Conservation (phyloP, 2,113 vertebrate genomes). For the Pavo muticus region DNA sequence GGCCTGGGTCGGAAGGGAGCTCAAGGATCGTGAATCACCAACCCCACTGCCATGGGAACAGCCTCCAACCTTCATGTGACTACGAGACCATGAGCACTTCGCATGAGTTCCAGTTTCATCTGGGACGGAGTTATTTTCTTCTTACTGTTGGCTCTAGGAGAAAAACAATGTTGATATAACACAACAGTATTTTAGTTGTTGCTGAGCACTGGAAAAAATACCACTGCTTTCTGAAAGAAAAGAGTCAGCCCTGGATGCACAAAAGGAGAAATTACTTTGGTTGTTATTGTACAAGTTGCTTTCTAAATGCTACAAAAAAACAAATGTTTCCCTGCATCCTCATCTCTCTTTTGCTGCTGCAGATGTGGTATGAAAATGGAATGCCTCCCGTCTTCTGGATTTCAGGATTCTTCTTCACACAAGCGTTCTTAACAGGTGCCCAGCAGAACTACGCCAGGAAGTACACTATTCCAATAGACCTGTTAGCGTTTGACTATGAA, state of each 20-base stretch:
- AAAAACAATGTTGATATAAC: neutral
- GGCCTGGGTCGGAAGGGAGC: too few relatives aligned
- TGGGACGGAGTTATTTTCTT: too few relatives aligned
- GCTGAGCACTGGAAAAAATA: neutral
- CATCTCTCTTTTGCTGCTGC: neutral
- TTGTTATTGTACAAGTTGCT: neutral
- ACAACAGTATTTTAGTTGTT: too few relatives aligned
- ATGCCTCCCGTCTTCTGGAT: slow-evolving; percentile 88
- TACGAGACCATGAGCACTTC: neutral
- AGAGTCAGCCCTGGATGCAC: neutral
- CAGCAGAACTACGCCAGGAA: slow-evolving; percentile 93
- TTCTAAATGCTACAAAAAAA: neutral
- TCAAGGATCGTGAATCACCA: too few relatives aligned
- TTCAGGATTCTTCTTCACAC: slow-evolving; percentile 94
- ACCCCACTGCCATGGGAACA: too few relatives aligned
- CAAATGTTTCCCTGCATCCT: neutral
- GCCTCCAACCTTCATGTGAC: neutral
- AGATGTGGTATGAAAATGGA: slow-evolving; percentile 87
- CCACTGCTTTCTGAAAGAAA: neutral
- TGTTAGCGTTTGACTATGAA: slow-evolving; percentile 90
- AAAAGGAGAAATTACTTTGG: neutral
- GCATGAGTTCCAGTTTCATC: too few relatives aligned
- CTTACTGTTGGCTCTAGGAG: neutral
- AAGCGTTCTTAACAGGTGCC: slow-evolving; percentile 90
- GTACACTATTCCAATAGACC: slow-evolving; percentile 87